phyloP scores from a whole-genome alignment of 2,113 vertebrate genomes.

The Clarias magur region DNA sequence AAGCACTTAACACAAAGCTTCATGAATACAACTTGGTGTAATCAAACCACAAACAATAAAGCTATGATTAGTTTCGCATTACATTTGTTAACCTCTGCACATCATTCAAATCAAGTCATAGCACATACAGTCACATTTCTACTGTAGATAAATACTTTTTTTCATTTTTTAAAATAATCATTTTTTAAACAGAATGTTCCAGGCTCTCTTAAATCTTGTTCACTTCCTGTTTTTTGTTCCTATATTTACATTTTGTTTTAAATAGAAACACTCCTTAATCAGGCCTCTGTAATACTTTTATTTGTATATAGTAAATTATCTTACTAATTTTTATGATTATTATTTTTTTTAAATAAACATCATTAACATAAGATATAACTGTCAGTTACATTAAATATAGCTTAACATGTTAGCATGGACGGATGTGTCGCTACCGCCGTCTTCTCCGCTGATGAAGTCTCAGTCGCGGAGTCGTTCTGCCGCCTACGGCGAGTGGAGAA shows the following conservation, averaged over 20 bases:
- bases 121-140: slow-evolving; percentile 1
- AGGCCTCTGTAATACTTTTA: neutral
- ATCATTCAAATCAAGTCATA: neutral
- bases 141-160: slow-evolving; percentile 7
- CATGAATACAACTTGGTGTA: neutral
- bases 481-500: slow-evolving; percentile 57
- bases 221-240: neutral
- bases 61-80: neutral
- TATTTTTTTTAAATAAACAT: neutral
- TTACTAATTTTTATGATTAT: neutral
- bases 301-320: neutral
- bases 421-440: slow-evolving; percentile 57
- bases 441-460: slow-evolving; percentile 63
- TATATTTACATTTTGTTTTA: neutral
- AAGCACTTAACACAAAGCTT: neutral
- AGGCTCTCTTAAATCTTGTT: neutral
- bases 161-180: too few relatives aligned
- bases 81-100: neutral
- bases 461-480: slow-evolving; percentile 61
- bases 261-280: slow-evolving; percentile 19
- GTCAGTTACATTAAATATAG: neutral
- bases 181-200: neutral
- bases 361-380: neutral
- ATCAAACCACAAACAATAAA: slow-evolving; percentile 3
- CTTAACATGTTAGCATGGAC: too few relatives aligned